Evolutionary conservation across 1,140 invertebrate genomes (phyloP), one percentile per base, ranked within the genome.

Genomic region (Plutomurus gul): DNA sequence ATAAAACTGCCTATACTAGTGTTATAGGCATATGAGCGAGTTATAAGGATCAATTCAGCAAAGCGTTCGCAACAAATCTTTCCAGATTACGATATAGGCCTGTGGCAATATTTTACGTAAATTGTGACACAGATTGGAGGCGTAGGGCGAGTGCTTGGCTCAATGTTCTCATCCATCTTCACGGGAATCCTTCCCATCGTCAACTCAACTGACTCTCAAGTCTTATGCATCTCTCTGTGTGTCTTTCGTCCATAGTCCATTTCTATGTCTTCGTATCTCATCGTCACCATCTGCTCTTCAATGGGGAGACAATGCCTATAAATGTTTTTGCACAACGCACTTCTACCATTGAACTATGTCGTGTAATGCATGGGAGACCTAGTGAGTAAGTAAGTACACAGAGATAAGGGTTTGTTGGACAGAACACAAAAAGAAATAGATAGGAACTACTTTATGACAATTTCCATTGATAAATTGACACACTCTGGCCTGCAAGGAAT

Each of bases 91-190:
- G 79, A 76, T 70, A 30, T 25, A 56, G 39, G 74, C 30, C 70
- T 49, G 20, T 49, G 77, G 49, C 73, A 39, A 81, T 81, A 81
- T 78, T 77, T 81, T 76, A 81, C 39, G 39, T 81, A 81, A 81
- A 81, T 81, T 81, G 80, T 81, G 80, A 81, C 80, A 79, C 72
- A 78, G 80, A 81, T 81, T 81, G 80, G 76, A 43, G 72, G 46
- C 74, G 43, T 65, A 75, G 73, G 78, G 78, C 78, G 30, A 56
- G 73, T 25, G 51, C 56, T 70, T 39, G 71, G 51, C 73, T 73
- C 36, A 75, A 72, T 33, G 51, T 36, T 47, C 56, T 33, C 78
- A 80, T 80, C 51, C 56, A 80, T 79, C 78, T 79, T 76, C 46
- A 65, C 60, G 70, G 47, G 36, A 18, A 75, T 70, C 20, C 71